Evolutionary conservation across 1,140 invertebrate genomes (phyloP), one percentile per base, ranked within the genome.

Genomic region (Drosophila ohnishii): DNA sequence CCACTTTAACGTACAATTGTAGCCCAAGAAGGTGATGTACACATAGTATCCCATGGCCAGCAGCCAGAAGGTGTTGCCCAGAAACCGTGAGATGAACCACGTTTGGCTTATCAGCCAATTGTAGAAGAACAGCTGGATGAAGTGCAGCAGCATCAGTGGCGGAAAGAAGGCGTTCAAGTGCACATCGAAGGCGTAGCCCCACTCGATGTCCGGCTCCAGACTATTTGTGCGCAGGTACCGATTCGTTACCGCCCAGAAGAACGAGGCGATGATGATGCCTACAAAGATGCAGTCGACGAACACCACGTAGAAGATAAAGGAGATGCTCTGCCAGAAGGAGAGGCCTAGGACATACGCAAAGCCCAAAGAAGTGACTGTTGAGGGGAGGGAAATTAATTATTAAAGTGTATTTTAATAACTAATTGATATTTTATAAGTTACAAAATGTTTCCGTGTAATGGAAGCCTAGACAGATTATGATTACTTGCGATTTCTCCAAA

Each of bases 121-220:
- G 91, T 97, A 98, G 72, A 99, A 95, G 82, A 98, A 94, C 44
- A 99, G 93, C 92, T 98, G 97, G 82, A 99, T 94, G 77, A 98
- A 96, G 92, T 99, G 98, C 37, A 99, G 93, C 77, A 99, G 95
- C 64, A 99, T 95, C 25, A 99, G 93, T 5, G 98, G 95, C 58
- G 99, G 98, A 71, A 92, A 99, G 92, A 98, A 98, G 8, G 99
- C 98, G 93, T 99, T 99, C 64, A 99, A 94, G 93, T 99, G 99
- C 42, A 99, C 97, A 92, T 99, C 99, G 93, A 99, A 99, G 32
- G 97, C 96, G 93, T 99, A 99, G 3, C 96, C 99, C 99, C 99
- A 99, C 92, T 99, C 99, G 55, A 99, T 98, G 92, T 98, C 96
- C 42, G 95, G 94, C 35, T 94, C 94, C 30, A 90, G 75, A 19